phyloP scores from a whole-genome alignment of 2,113 vertebrate genomes.

The Zosterops hypoxanthus region DNA sequence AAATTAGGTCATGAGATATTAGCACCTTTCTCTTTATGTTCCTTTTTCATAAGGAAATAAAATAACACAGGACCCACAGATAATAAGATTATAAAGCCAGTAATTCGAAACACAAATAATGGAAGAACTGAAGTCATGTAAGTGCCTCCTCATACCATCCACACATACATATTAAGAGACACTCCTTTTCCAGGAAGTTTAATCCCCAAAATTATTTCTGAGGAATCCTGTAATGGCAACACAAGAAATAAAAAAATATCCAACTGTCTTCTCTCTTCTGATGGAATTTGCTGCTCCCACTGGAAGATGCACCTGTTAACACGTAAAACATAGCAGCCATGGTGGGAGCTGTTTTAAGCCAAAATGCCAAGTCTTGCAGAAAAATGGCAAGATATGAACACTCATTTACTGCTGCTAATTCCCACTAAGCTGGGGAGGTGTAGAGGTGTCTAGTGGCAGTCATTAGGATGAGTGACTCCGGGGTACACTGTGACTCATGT shows the following conservation, averaged over 20 bases:
- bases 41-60: constrained; percentile 40
- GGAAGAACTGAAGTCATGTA: constrained; percentile 2
- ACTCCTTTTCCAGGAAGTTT: constrained; percentile 45
- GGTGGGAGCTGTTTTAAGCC: neutral
- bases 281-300: neutral
- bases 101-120: neutral
- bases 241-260: neutral
- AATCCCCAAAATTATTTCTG: constrained; percentile 18
- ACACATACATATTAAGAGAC: neutral
- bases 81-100: constrained; percentile 32
- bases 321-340: neutral
- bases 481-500: neutral
- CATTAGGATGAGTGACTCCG: neutral
- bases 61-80: neutral
- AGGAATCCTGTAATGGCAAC: neutral
- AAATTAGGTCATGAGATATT: constrained; percentile 54
- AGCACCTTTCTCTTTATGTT: constrained; percentile 14
- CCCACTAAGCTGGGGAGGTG: neutral
- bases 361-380: neutral
- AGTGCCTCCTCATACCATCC: neutral
- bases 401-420: neutral
- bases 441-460: neutral
- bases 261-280: neutral
- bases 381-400: neutral
- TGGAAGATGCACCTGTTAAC: neutral